Evolutionary conservation across 2,888 invertebrate species (phyloP).

Genomic region (Oscheius sp.): DNA sequence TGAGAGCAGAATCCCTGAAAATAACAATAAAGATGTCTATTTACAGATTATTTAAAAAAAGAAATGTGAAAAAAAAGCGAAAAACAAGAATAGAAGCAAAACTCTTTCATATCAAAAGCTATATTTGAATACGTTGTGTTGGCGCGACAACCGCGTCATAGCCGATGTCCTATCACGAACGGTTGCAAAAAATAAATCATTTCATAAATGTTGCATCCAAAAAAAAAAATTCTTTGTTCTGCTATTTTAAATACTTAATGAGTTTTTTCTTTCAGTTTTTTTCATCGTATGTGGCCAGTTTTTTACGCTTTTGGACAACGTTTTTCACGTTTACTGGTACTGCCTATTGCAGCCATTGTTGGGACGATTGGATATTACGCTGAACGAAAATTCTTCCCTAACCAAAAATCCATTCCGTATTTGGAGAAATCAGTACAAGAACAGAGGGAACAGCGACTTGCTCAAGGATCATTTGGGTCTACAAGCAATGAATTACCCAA

Average conservation of each 20-base stretch:
- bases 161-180: too few relatives aligned
- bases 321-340: conserved; percentile 12
- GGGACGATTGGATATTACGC: conserved; percentile 43
- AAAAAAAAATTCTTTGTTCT: background rate
- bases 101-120: background rate
- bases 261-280: background rate
- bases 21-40: too few relatives aligned
- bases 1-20: too few relatives aligned
- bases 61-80: background rate
- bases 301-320: conserved; percentile 10
- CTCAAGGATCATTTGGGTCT: too few relatives aligned
- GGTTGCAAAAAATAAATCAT: too few relatives aligned
- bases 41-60: too few relatives aligned
- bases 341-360: conserved; percentile 36
- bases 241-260: background rate
- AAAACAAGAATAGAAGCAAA: background rate
- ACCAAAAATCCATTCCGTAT: conserved; percentile 34
- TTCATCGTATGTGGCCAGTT: conserved; percentile 20
- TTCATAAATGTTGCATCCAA: too few relatives aligned
- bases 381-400: conserved; percentile 35
- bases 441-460: conserved; percentile 30
- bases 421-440: conserved; percentile 37
- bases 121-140: too few relatives aligned
- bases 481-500: too few relatives aligned
- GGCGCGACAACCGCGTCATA: too few relatives aligned